Evolutionary conservation across 2,113 vertebrate species (phyloP).

Genomic region (Scophthalmus maximus): DNA sequence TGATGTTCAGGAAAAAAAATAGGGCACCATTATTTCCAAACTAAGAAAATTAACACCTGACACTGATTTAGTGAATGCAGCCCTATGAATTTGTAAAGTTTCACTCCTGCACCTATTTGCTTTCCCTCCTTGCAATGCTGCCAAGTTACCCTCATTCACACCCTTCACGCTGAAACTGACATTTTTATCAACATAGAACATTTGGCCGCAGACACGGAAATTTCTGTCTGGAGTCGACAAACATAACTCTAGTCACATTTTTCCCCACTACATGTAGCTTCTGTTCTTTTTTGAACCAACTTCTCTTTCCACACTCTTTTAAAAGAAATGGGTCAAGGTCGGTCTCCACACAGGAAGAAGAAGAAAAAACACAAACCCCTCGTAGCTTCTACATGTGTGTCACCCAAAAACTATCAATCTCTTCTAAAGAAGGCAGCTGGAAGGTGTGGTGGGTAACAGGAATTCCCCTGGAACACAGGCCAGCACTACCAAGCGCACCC

Average conservation of each 20-base stretch:
- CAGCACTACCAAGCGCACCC: constrained; percentile 42
- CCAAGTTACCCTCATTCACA: no score
- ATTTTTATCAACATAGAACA: constrained; percentile 6
- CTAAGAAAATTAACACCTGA: no score
- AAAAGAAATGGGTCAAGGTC: constrained; percentile 52
- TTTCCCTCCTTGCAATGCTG: no score
- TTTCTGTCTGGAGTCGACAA: no score
- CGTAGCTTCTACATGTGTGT: constrained; percentile 32
- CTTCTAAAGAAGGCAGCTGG: constrained; percentile 61
- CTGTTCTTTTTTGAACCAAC: not conserved
- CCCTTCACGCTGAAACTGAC: no score
- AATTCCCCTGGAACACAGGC: constrained; percentile 71
- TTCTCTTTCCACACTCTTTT: constrained; percentile 21
- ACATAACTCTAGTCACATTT: no score
- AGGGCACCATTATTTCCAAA: no score
- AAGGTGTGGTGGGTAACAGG: constrained; percentile 54
- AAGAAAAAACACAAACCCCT: not conserved
- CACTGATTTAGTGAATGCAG: no score
- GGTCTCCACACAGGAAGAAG: not conserved
- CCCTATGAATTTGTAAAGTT: no score
- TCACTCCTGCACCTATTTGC: no score
- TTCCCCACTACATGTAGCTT: not conserved
- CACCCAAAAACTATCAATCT: constrained; percentile 64
- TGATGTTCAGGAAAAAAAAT: no score
- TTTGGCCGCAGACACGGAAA: not conserved